A percentile compares a stretch with the other conserved stretches of the same genome.
Evolutionary conservation across 2,797 vertebrate genomes (phyloP).

Genomic region (Pangasius macronema): DNA sequence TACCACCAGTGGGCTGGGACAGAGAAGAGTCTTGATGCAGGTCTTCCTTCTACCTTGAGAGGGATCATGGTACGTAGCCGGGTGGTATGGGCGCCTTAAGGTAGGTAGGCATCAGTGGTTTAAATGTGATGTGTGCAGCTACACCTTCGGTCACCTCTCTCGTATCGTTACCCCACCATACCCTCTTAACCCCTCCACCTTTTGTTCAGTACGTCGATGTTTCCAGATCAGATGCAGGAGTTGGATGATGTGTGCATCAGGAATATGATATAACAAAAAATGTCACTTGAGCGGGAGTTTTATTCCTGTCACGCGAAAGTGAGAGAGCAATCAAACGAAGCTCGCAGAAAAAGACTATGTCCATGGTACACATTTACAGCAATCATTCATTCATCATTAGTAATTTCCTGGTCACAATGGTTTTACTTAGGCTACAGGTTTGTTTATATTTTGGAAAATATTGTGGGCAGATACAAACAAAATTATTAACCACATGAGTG

Average conservation of each 20-base stretch:
- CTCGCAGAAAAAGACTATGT: not conserved
- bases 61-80: not conserved
- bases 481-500: not conserved
- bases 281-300: not conserved
- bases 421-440: not conserved
- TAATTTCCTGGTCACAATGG: not conserved
- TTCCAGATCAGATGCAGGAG: not conserved
- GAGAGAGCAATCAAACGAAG: not conserved
- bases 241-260: not conserved
- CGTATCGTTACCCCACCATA: no score
- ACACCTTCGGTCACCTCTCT: no score
- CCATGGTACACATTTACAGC: not conserved
- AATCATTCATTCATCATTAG: not conserved
- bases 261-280: not conserved
- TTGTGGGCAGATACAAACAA: not conserved
- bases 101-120: not conserved
- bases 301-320: not conserved
- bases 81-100: not conserved
- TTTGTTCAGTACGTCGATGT: no score
- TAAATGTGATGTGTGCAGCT: not conserved
- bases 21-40: not conserved
- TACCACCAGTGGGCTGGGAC: not conserved
- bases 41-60: not conserved
- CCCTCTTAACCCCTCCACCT: no score
- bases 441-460: not conserved